These are phyloP conservation scores for Heliothis virescens DNA, from an alignment of 1,140 invertebrate genomes.

Conservation along the genomic window DNA sequence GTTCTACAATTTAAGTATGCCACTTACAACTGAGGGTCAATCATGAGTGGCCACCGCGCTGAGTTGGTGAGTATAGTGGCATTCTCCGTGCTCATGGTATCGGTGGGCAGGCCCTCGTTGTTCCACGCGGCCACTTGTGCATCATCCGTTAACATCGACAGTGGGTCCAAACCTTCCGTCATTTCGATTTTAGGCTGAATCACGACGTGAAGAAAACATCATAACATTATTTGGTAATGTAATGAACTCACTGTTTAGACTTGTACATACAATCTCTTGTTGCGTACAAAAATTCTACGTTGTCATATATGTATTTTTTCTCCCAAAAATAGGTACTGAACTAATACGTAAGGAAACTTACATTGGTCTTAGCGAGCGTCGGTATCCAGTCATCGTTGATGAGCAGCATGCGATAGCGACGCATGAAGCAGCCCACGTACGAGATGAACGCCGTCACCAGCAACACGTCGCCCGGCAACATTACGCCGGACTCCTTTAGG, in stretches of 20 bases:
- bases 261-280: no score
- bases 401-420: constrained; percentile 93
- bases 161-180: constrained; percentile 92
- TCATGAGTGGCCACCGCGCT: constrained; percentile 97
- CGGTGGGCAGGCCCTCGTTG: constrained; percentile 96
- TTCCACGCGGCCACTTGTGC: constrained; percentile 97
- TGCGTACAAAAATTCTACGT: no score
- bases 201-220: neutral
- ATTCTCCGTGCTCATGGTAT: constrained; percentile 97
- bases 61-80: constrained; percentile 96
- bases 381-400: constrained; percentile 94
- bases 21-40: constrained; percentile 93
- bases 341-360: constrained; percentile 62
- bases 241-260: no score
- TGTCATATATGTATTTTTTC: no score
- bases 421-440: constrained; percentile 97
- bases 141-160: constrained; percentile 95
- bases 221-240: no score
- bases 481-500: constrained; percentile 87
- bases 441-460: constrained; percentile 97
- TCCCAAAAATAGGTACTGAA: no score
- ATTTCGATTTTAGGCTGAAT: constrained; percentile 91
- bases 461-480: constrained; percentile 95
- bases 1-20: neutral
- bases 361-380: constrained; percentile 87